These are phyloP conservation scores for Mythimna ferrago DNA, from an alignment of 2,888 invertebrate genomes.

Conservation along the genomic window DNA sequence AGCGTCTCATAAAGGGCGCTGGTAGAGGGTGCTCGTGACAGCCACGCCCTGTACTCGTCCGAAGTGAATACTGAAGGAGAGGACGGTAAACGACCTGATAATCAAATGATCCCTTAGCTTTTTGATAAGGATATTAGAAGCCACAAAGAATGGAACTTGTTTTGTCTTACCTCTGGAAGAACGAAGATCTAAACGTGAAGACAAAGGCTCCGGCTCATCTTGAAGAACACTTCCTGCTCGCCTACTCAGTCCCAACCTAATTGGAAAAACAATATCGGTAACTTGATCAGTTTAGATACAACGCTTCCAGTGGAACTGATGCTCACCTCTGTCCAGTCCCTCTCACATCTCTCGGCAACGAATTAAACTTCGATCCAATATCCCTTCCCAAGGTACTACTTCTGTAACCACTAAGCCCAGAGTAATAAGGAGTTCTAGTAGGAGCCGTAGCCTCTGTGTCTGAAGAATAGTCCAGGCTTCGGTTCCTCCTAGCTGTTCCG, in stretches of 20 bases:
- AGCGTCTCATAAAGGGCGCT: constrained; percentile 98
- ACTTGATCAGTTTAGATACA: neutral
- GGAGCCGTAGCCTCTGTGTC: constrained; percentile 98
- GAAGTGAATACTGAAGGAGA: constrained; percentile 94
- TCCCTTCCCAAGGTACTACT: constrained; percentile 90
- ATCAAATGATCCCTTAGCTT: constrained; percentile 54
- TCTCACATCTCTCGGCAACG: constrained; percentile 93
- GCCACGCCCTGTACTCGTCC: constrained; percentile 98
- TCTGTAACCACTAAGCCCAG: constrained; percentile 89
- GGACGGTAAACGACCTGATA: constrained; percentile 85
- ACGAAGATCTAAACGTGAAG: constrained; percentile 87
- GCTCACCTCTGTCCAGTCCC: constrained; percentile 90
- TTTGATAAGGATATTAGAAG: neutral
- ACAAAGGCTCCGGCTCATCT: constrained; percentile 87
- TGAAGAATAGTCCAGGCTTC: constrained; percentile 97
- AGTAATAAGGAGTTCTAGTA: constrained; percentile 94
- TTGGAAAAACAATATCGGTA: constrained; percentile 34
- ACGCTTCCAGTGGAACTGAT: constrained; percentile 12
- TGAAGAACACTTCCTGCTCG: constrained; percentile 87
- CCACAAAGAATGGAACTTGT: neutral
- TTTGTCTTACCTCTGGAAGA: constrained; percentile 84
- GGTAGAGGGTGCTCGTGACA: constrained; percentile 97
- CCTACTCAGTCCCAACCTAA: constrained; percentile 83
- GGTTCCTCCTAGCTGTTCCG: constrained; percentile 93
- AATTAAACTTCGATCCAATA: constrained; percentile 93